Base-by-base conservation (phyloP, 2,113 vertebrate genomes). In the Amazona vittata region DNA sequence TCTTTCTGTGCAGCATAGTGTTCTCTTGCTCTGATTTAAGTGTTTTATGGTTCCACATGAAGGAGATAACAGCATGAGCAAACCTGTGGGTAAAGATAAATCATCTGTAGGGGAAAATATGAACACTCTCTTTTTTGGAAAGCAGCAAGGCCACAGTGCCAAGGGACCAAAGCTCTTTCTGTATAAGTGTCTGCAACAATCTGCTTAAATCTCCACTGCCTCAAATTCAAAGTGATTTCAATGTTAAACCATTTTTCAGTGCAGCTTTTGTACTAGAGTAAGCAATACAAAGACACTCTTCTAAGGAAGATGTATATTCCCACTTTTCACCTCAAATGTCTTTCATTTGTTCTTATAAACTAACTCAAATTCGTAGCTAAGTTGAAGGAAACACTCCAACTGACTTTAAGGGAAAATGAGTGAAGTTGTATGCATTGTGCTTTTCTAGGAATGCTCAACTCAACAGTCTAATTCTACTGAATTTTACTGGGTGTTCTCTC, bases 61-160 rank as follows among this genome's bases (percentile, higher is more conserved):
- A 95, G 79, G 63, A 95, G 77, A 91, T 91, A 95, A 95, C 74
- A 95, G 70, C 62, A 80, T 84, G 86, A 95, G 35, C 52, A 92
- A 93, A 92, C 80, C 90, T 92, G 83, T 87, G 89, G 73, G 57
- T 84, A 75, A 79, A 92, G 96, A 87, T 89, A 96, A 95, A 92
- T 96, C 57, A 83, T 84, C 44, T 87, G 57, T 53, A 90, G 67
- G 70, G 37, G 28, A 78, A 87, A 84, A 93, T 29, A 84, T 13
- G 52, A 94, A 49, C 15, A 19, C 29, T 35, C 9, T 55, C 5
- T 29, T 68, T 96, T 94, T 76, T 89, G 60, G 76, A 93, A 95
- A 73, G 69, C 44, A 53, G 33, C 31, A 92, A 91, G 62, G 37
- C 74, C 77, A 85, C 73, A 26, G 49, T 82, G 63, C 65, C 57